These are phyloP conservation scores for Synergus japonicus DNA, from an alignment of 2,888 invertebrate species.

Conservation along the genomic window DNA sequence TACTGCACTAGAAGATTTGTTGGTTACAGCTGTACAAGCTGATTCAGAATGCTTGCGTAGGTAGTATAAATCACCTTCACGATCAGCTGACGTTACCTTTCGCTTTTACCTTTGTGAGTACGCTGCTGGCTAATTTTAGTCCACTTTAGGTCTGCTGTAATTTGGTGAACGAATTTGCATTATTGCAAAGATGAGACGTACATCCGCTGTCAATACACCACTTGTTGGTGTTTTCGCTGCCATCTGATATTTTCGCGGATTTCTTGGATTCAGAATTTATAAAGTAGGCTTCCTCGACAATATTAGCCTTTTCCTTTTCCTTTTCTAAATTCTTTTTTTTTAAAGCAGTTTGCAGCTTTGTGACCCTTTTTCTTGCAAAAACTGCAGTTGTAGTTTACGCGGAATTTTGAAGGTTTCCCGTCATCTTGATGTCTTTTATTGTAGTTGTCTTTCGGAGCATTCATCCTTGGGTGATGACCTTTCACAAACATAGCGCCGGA, in stretches of 20 bases:
- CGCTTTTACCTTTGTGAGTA: slow-evolving; percentile 43
- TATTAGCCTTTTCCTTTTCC: slow-evolving; percentile 27
- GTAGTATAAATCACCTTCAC: slow-evolving; percentile 38
- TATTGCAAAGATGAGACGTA: slow-evolving; percentile 49
- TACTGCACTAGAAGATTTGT: background rate
- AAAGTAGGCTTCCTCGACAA: slow-evolving; percentile 29
- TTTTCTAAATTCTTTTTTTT: too few relatives aligned
- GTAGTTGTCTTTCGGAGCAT: background rate
- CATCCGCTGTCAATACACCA: slow-evolving; percentile 50
- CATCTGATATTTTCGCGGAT: background rate
- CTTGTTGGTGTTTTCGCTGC: background rate
- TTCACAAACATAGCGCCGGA: slow-evolving; percentile 38
- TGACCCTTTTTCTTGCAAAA: too few relatives aligned
- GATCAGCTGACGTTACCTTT: slow-evolving; percentile 47
- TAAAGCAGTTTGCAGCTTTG: too few relatives aligned
- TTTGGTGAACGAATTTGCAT: slow-evolving; percentile 39
- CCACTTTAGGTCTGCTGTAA: background rate
- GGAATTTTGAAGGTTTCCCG: too few relatives aligned
- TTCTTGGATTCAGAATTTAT: background rate
- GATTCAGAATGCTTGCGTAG: background rate
- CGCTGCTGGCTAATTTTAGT: slow-evolving; percentile 44
- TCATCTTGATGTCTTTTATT: background rate
- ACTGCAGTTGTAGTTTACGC: too few relatives aligned
- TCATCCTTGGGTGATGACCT: background rate
- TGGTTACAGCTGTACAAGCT: slow-evolving; percentile 10